Evolutionary conservation across 2,113 vertebrate genomes (phyloP), one percentile per base, ranked within the genome.

Genomic region (Ictalurus furcatus): DNA sequence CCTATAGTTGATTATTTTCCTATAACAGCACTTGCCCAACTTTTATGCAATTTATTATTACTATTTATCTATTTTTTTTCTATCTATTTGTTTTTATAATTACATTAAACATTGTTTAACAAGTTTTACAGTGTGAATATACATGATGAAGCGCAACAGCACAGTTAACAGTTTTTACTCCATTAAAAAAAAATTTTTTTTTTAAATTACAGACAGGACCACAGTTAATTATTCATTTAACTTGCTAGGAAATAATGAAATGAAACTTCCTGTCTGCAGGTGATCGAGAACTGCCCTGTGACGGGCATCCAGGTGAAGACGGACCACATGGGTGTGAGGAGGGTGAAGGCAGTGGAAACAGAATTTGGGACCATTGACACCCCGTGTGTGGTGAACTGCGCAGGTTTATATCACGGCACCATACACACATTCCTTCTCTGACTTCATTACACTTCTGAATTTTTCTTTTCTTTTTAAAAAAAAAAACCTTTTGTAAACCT

Each of bases 241-340:
- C 73, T 25, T 76, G 28, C 8, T 19, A 59, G 34, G 28, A 48
- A 16, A 5, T 37, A 25, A 16, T 73, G 7, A 52, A 52, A 52
- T 52, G 1, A 9, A 52, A 11, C 67, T 56, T 86, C 34, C 25
- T 84, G 48, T 25, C 91, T 65, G 44, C 93, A 98, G 98, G 97
- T 99, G 92, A 97, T 99, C 0, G 98, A 99, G 95, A 98, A 98
- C 95, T 99, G 98, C 88, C 97, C 97, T 0, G 98, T 99, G 91
- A 99, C 96, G 0, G 97, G 97, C 1, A 96, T 99, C 88, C 95
- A 94, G 44, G 97, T 98, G 73, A 94, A 88, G 86, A 91, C 92
- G 0, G 97, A 99, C 0, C 96, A 98, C 87, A 92, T 98, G 0
- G 98, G 98, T 0, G 94, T 97, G 67, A 97, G 92, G 93, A 95